A percentile compares a stretch with the other conserved stretches of the same genome.
phyloP scores from a whole-genome alignment of 2,113 vertebrate species.

The Erinaceus europaeus region DNA sequence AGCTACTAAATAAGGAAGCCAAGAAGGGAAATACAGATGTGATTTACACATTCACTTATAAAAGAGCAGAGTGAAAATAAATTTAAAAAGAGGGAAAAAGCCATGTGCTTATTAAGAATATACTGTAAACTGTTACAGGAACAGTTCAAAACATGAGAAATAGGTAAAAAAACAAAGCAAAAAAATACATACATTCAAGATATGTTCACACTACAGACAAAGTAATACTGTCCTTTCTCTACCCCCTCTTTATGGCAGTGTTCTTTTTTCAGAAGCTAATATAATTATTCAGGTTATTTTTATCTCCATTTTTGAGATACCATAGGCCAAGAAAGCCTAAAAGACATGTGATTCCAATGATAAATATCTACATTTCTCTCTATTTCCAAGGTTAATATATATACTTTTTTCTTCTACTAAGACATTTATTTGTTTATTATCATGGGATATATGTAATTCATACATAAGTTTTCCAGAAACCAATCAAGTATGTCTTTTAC shows the following conservation, averaged over 20 bases:
- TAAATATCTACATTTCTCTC: background rate
- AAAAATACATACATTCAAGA: background rate
- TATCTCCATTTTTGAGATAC: no score
- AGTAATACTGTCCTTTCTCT: no score
- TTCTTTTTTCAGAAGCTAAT: no score
- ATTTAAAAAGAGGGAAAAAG: background rate
- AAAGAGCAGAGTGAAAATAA: background rate
- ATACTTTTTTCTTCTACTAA: background rate
- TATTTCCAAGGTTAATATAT: slow-evolving; percentile 17
- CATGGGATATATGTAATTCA: background rate
- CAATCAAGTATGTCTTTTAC: background rate
- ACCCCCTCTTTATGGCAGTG: no score
- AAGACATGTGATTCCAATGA: no score
- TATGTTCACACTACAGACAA: background rate
- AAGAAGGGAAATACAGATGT: background rate
- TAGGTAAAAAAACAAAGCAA: background rate
- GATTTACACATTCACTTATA: background rate
- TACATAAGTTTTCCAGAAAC: slow-evolving; percentile 12
- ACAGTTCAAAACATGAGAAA: background rate
- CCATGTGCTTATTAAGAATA: background rate
- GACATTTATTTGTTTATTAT: background rate
- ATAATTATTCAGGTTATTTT: no score
- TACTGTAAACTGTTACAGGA: slow-evolving; percentile 7
- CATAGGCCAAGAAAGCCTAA: no score
- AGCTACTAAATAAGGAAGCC: background rate